phyloP scores from a whole-genome alignment of 2,888 invertebrate genomes.

The Tetragonisca angustula region DNA sequence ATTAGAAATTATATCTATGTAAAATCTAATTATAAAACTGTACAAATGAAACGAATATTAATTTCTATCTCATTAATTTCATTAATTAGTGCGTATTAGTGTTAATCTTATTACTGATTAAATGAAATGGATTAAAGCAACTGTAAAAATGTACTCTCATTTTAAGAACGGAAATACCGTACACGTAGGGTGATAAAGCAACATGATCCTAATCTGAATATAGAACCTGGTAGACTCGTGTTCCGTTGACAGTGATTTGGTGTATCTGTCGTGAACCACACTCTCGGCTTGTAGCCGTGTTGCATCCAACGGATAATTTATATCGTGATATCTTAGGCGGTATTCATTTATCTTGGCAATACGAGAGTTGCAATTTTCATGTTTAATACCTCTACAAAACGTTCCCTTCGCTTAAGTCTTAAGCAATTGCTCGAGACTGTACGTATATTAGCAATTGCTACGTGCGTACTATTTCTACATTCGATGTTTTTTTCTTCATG shows the following conservation, averaged over 20 bases:
- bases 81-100: too few relatives aligned
- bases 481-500: neutral
- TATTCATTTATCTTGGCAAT: conserved; percentile 26
- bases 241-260: neutral
- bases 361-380: conserved; percentile 13
- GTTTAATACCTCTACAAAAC: neutral
- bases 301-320: neutral
- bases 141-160: too few relatives aligned
- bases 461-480: too few relatives aligned
- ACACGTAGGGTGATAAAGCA: neutral
- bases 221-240: neutral
- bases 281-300: neutral
- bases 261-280: neutral
- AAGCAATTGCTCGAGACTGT: neutral
- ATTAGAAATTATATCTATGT: too few relatives aligned
- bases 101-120: too few relatives aligned
- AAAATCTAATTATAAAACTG: too few relatives aligned
- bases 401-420: neutral
- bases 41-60: too few relatives aligned
- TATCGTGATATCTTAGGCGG: neutral
- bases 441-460: neutral
- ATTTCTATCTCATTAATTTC: too few relatives aligned
- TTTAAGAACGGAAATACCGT: neutral
- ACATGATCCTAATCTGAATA: neutral
- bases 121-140: too few relatives aligned